Conservation (phyloP, 2,797 vertebrate species). For the Falco columbarius region DNA sequence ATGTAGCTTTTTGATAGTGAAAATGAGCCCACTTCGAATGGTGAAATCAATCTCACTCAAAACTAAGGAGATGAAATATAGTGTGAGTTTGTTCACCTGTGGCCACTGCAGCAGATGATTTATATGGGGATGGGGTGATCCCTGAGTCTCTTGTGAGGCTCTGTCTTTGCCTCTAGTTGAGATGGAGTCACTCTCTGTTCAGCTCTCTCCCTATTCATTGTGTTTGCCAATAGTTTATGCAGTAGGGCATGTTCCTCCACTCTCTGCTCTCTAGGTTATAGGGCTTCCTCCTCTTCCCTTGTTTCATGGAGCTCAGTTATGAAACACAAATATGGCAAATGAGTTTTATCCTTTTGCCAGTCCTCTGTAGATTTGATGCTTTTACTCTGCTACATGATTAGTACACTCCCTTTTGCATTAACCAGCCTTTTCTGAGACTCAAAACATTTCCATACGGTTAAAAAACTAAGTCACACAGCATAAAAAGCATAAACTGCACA, state of each 20-base stretch:
- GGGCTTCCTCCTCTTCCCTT: background rate
- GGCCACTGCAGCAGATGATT: background rate
- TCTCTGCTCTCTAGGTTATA: background rate
- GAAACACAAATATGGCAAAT: background rate
- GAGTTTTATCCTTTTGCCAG: rapidly evolving
- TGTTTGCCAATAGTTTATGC: background rate
- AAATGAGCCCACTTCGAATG: background rate
- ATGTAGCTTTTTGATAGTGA: background rate
- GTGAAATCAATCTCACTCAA: background rate
- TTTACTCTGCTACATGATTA: background rate
- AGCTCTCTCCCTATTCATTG: background rate
- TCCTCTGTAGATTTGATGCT: background rate
- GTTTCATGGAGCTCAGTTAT: background rate
- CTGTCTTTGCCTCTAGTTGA: background rate
- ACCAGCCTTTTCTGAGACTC: background rate
- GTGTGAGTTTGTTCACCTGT: background rate
- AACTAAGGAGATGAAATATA: background rate
- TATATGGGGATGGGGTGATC: background rate
- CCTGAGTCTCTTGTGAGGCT: background rate
- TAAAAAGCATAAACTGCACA: background rate
- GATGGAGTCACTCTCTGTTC: background rate
- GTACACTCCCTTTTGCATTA: background rate
- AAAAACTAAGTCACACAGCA: background rate
- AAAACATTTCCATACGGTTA: background rate
- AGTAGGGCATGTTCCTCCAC: background rate